Conservation (phyloP, 2,888 invertebrate species). For the Drosophila emarginata region DNA sequence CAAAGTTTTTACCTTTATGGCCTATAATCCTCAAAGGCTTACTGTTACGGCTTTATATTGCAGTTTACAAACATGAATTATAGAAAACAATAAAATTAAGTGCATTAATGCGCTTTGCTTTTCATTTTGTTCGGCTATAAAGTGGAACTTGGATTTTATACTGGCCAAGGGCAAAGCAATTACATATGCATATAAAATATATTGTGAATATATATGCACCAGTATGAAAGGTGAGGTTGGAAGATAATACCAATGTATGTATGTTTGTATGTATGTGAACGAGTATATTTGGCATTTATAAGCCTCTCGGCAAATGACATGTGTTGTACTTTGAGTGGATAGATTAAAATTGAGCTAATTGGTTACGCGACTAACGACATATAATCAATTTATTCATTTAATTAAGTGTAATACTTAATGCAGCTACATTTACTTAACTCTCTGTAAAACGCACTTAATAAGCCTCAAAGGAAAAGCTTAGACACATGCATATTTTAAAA, state of each 20-base stretch:
- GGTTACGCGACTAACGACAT: constrained; percentile 4
- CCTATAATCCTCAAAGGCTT: not conserved
- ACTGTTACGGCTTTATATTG: constrained; percentile 32
- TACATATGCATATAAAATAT: constrained; percentile 28
- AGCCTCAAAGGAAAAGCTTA: not conserved
- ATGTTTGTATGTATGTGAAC: not conserved
- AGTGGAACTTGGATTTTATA: constrained; percentile 32
- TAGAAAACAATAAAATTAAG: constrained; percentile 64
- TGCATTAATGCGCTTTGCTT: constrained; percentile 51
- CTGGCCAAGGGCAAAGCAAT: constrained; percentile 46
- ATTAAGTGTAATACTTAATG: not conserved
- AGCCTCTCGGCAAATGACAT: constrained; percentile 33
- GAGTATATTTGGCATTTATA: constrained; percentile 16
- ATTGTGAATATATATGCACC: not conserved
- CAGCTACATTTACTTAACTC: not conserved
- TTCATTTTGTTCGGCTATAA: constrained; percentile 25
- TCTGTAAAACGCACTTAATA: not conserved
- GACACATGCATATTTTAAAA: not conserved
- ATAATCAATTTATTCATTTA: not conserved
- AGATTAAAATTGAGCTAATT: constrained; percentile 5
- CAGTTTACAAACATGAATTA: constrained; percentile 57
- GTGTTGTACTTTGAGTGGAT: constrained; percentile 7
- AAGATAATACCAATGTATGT: not conserved
- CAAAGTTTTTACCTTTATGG: not conserved
- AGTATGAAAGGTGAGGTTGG: not conserved